phyloP scores from a whole-genome alignment of 2,113 vertebrate genomes.

The Parus major region DNA sequence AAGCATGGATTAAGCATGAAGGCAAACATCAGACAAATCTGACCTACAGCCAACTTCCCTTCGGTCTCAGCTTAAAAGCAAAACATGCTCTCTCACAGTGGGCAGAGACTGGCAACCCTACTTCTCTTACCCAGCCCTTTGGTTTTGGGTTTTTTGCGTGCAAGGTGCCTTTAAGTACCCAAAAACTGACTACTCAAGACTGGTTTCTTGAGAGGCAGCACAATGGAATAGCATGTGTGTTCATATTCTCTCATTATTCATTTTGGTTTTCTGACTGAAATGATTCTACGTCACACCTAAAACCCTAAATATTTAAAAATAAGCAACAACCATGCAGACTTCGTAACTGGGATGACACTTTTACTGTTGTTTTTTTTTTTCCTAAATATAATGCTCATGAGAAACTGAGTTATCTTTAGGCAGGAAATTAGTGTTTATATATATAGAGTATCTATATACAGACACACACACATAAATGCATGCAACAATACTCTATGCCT shows the following conservation, averaged over 20 bases:
- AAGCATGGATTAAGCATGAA: not conserved
- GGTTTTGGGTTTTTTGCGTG: not conserved
- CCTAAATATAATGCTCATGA: not conserved
- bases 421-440: not conserved
- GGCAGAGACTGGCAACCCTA: not conserved
- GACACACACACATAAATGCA: not conserved
- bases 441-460: not conserved
- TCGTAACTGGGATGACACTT: not conserved
- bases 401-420: not conserved
- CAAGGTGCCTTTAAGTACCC: not conserved
- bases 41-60: not conserved
- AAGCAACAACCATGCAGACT: not conserved
- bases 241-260: not conserved
- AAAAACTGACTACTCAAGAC: not conserved
- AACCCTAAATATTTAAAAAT: not conserved
- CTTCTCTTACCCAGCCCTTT: not conserved
- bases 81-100: not conserved
- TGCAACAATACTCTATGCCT: not conserved
- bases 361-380: not conserved
- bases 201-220: not conserved
- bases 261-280: not conserved
- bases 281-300: not conserved
- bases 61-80: not conserved
- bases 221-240: not conserved
- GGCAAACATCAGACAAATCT: not conserved